Evolutionary conservation across 2,113 vertebrate genomes (phyloP).

Genomic region (Apus apus): DNA sequence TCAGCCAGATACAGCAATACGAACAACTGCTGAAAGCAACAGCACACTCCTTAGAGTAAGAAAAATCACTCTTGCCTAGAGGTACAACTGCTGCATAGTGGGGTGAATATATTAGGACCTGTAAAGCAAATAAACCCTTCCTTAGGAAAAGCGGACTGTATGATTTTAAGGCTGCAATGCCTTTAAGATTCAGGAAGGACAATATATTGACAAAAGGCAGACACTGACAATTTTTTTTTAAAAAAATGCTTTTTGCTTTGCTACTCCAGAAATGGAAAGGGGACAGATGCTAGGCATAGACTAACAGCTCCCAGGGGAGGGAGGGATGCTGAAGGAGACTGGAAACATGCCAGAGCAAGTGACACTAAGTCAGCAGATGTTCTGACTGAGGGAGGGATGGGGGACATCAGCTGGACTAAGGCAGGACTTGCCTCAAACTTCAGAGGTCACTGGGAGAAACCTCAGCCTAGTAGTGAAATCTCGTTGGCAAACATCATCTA

Average conservation of each 20-base stretch:
- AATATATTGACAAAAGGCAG: background rate
- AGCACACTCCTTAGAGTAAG: accelerated
- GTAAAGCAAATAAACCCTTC: background rate
- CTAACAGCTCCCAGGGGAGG: background rate
- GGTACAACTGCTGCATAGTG: background rate
- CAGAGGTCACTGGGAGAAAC: background rate
- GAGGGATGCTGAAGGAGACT: background rate
- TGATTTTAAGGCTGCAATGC: background rate
- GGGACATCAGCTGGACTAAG: accelerated
- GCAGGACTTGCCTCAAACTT: background rate
- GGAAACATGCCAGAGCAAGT: background rate
- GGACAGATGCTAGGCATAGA: background rate
- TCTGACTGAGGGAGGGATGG: background rate
- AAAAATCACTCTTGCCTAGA: background rate
- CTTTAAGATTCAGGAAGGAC: background rate
- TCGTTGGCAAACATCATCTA: background rate
- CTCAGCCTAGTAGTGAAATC: background rate
- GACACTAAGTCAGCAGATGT: background rate
- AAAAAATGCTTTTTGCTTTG: background rate
- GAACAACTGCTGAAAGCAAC: background rate
- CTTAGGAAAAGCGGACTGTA: background rate
- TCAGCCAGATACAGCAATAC: background rate
- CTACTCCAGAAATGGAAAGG: background rate
- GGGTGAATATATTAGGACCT: background rate
- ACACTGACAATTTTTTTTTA: background rate